Percentiles rank a stretch among this genome's conserved stretches.
Conservation (phyloP, 2,113 vertebrate species). For the Salvelinus sp. region DNA sequence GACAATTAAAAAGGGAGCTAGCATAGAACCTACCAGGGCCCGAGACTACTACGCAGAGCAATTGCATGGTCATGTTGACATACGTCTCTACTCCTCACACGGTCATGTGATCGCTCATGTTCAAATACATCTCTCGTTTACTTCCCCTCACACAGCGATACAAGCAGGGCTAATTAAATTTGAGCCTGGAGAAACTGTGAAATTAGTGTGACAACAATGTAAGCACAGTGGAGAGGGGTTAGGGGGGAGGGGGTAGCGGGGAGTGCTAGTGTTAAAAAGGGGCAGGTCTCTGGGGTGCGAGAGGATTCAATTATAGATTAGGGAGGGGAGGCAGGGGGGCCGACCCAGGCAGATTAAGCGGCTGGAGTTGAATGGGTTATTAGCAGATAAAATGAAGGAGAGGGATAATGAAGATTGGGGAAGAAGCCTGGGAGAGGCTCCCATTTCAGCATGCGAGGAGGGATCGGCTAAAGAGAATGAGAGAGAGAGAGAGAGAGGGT, state of each 20-base stretch:
- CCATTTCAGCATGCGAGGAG: not conserved
- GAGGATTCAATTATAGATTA: slow-evolving; percentile 77
- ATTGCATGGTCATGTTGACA: no score
- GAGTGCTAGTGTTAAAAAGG: slow-evolving; percentile 43
- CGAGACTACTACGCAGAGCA: no score
- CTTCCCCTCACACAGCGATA: slow-evolving; percentile 19
- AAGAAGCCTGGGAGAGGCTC: not conserved
- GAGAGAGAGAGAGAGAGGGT: slow-evolving; percentile 8
- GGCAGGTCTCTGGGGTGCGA: slow-evolving; percentile 52
- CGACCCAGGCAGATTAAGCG: slow-evolving; percentile 51
- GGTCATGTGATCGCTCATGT: no score
- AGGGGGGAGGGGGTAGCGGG: slow-evolving; percentile 11
- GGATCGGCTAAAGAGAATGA: not conserved
- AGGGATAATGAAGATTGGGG: slow-evolving; percentile 60
- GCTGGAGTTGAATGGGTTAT: slow-evolving; percentile 65
- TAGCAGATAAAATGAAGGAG: slow-evolving; percentile 59
- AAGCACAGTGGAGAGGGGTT: slow-evolving; percentile 12
- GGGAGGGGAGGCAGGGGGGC: slow-evolving; percentile 23
- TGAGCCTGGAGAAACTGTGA: slow-evolving; percentile 28
- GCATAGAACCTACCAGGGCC: no score
- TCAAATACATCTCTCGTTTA: no score
- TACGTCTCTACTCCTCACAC: not conserved
- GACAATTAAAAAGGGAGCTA: no score
- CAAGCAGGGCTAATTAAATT: slow-evolving; percentile 53
- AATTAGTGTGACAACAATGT: slow-evolving; percentile 49